Evolutionary conservation across 2,113 vertebrate species (phyloP).

Genomic region (Ptilonorhynchus violaceus): DNA sequence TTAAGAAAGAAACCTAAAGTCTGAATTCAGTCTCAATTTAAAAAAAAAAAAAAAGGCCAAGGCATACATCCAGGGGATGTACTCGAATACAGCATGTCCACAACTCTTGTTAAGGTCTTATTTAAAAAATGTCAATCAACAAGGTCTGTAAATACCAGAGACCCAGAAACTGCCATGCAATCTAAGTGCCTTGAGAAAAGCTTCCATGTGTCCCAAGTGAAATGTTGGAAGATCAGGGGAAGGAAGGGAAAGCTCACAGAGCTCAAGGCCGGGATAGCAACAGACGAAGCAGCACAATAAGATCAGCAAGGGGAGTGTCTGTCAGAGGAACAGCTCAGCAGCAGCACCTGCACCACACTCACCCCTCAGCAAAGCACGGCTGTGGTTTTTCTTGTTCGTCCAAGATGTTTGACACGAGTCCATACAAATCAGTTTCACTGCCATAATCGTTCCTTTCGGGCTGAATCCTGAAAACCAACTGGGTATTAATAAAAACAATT

Average conservation of each 20-base stretch:
- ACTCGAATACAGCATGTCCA: background rate
- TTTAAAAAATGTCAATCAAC: background rate
- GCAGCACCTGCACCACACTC: constrained; percentile 54
- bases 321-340: background rate
- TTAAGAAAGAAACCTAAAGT: background rate
- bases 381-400: constrained; percentile 85
- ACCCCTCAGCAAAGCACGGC: constrained; percentile 81
- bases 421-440: constrained; percentile 88
- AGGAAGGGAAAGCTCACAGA: background rate
- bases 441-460: constrained; percentile 80
- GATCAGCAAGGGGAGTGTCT: background rate
- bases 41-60: background rate
- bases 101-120: background rate
- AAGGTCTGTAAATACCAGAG: background rate
- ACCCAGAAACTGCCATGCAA: background rate
- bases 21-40: background rate
- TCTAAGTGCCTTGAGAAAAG: background rate
- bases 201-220: background rate
- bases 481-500: background rate
- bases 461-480: constrained; percentile 73
- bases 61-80: background rate
- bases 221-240: background rate
- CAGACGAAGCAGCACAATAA: background rate
- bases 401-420: constrained; percentile 90
- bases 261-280: background rate